phyloP scores from a whole-genome alignment of 1,140 invertebrate genomes.

The Scaptomyza pallida region DNA sequence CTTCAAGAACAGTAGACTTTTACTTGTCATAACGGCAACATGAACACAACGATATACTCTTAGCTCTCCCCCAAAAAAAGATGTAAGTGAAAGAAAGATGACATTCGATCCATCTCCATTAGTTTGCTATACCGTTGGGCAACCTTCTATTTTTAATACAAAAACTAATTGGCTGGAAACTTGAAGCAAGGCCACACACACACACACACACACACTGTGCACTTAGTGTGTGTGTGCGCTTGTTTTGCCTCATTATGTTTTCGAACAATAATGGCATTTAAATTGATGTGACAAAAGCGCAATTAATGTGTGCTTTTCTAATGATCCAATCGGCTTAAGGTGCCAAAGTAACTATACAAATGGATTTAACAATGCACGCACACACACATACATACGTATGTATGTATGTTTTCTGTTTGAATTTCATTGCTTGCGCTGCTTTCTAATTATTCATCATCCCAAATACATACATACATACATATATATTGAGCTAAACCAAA shows the following conservation, averaged over 20 bases:
- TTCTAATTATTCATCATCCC: conserved; percentile 17
- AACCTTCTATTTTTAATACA: background rate
- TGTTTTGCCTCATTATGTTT: background rate
- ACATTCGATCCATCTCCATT: background rate
- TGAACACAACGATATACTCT: background rate
- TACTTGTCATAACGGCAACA: too few species aligned
- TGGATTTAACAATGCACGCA: background rate
- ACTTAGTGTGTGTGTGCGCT: background rate
- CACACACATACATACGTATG: background rate
- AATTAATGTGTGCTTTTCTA: conserved; percentile 7
- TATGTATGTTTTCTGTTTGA: background rate
- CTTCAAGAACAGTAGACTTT: too few species aligned
- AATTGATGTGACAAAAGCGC: background rate
- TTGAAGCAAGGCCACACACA: background rate
- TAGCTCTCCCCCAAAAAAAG: too few species aligned
- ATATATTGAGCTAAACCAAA: conserved; percentile 4
- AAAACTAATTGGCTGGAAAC: background rate
- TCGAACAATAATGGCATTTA: background rate
- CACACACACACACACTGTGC: too few species aligned
- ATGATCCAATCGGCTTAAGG: conserved; percentile 7
- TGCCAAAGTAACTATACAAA: background rate
- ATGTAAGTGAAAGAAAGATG: background rate
- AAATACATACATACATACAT: too few species aligned
- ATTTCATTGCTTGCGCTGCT: conserved; percentile 1
- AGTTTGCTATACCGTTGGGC: background rate